Base-by-base conservation (phyloP, 1,140 invertebrate species). In the Drosophila prosaltans region DNA sequence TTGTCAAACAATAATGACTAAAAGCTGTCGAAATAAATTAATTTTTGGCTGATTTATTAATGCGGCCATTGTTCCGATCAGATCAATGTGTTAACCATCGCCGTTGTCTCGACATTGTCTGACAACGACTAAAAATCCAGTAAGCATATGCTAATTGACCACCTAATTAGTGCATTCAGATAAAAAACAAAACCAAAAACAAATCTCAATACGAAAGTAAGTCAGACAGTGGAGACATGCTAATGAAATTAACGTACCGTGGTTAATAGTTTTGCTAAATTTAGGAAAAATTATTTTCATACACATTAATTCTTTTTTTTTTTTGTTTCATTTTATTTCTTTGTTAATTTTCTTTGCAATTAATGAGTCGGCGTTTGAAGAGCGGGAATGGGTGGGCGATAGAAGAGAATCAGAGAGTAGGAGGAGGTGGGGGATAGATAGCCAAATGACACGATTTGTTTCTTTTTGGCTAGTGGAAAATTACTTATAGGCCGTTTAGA, bases 181-280 rank as follows among this genome's bases (percentile, higher is more conserved):
- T 64, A 69, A 72, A 28, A 21, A 9, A 26, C 0, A 48, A 45
- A 21, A 16, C 16, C 16, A 24, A 51, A 51, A 51, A 26, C 21
- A 51, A 51, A 51, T 21, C 45, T 26, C 21, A 51, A 51, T 51
- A 21, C 9, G 39, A 48, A 36, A 54, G 39, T 43, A 57, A 72
- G 69, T 76, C 65, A 76, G 72, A 74, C 66, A 77, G 72, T 70
- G 59, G 45, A 73, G 77, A 77, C 70, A 55, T 71, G 84, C 80
- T 89, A 88, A 88, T 88, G 80, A 72, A 88, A 88, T 88, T 88
- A 88, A 88, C 83, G 86, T 89, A 83, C 80, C 80, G 80, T 84
- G 80, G 80, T 88, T 88, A 88, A 88, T 80, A 89, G 77, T 89
- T 88, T 89, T 83, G 86, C 77, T 70, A 89, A 88, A 88, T 89